Conservation (phyloP, 2,888 invertebrate species). For the Zygothrica quintamaculata region DNA sequence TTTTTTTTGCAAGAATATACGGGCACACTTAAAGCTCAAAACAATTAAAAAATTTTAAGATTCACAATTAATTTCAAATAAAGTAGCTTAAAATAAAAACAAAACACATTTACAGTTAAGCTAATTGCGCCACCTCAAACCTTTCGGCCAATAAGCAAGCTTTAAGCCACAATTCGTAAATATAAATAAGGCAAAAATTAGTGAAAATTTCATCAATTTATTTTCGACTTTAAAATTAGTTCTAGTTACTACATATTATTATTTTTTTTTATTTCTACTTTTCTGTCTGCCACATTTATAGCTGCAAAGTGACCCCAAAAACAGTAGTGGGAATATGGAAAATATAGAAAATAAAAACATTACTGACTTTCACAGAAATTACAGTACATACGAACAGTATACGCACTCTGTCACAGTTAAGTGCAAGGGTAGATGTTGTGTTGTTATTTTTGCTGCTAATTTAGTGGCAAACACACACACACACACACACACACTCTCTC, state of each 20-base stretch:
- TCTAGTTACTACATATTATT: slow-evolving; percentile 10
- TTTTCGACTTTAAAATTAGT: slow-evolving; percentile 12
- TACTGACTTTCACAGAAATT: slow-evolving; percentile 53
- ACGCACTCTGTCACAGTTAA: slow-evolving; percentile 18
- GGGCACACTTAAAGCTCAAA: too few relatives aligned
- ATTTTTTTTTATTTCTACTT: too few relatives aligned
- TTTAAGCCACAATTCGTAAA: too few relatives aligned
- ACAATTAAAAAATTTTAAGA: too few relatives aligned
- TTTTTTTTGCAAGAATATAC: too few relatives aligned
- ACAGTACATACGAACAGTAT: slow-evolving; percentile 62
- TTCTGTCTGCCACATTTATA: slow-evolving; percentile 33
- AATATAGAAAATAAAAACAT: slow-evolving; percentile 40
- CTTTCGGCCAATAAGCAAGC: too few relatives aligned
- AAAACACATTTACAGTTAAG: too few relatives aligned
- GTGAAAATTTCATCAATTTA: slow-evolving; percentile 8
- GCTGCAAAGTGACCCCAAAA: slow-evolving; percentile 38
- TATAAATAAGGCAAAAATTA: too few relatives aligned
- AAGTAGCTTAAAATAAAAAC: too few relatives aligned
- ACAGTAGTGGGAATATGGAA: slow-evolving; percentile 36
- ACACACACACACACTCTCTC: too few relatives aligned
- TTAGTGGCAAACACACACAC: too few relatives aligned
- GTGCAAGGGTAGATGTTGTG: slow-evolving; percentile 27
- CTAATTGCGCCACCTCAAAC: background rate
- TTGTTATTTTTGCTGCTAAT: slow-evolving; percentile 57
- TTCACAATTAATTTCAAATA: too few relatives aligned